A percentile compares a stretch with the other conserved stretches of the same genome.
phyloP scores from a whole-genome alignment of 2,888 invertebrate species.

The Cantharis nigra region DNA sequence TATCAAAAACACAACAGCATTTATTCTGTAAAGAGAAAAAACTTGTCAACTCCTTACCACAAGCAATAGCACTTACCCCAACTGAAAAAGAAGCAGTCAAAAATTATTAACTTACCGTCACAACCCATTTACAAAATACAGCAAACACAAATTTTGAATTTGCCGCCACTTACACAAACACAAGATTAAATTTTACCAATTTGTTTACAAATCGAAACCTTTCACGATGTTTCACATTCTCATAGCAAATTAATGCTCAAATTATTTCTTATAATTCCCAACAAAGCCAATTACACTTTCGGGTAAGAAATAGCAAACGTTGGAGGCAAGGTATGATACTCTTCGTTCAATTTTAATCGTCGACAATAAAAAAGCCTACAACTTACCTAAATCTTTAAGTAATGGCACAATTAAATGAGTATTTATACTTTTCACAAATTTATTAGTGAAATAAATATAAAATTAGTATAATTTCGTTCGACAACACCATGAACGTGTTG shows the following conservation, averaged over 20 bases:
- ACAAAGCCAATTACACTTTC: background rate
- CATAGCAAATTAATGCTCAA: background rate
- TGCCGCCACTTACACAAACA: constrained; percentile 37
- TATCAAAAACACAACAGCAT: constrained; percentile 11
- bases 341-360: background rate
- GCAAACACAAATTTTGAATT: constrained; percentile 26
- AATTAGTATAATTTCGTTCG: background rate
- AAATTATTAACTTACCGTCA: constrained; percentile 42
- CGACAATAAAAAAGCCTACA: background rate
- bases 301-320: background rate
- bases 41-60: background rate
- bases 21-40: constrained; percentile 21
- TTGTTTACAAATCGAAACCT: background rate
- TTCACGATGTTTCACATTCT: background rate
- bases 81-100: constrained; percentile 8
- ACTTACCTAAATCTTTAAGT: background rate
- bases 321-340: background rate
- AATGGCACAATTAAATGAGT: background rate
- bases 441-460: background rate
- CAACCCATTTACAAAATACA: background rate
- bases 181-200: constrained; percentile 6
- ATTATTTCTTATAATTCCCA: background rate
- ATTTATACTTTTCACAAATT: background rate
- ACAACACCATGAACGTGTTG: background rate
- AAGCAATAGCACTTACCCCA: constrained; percentile 5